Percentiles rank a stretch among this genome's conserved stretches.
Conservation (phyloP, 2,797 vertebrate genomes). For the Perodicticus potto region DNA sequence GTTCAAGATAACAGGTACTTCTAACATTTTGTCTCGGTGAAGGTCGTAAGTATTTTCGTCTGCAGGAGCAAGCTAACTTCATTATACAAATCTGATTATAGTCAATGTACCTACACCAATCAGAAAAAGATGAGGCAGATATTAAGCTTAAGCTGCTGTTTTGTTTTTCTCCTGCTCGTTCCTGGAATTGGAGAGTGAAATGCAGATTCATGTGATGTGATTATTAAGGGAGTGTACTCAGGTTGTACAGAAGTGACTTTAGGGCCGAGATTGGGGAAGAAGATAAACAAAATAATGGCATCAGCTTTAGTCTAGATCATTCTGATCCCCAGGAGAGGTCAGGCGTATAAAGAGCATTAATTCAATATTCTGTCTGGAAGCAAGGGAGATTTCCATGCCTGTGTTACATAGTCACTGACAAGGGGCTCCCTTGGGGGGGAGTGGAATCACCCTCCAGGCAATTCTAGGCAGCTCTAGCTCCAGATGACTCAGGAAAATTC, state of each 20-base stretch:
- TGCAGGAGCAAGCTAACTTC: not conserved
- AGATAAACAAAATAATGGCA: not conserved
- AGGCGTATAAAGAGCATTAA: too few species aligned
- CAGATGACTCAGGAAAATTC: not conserved
- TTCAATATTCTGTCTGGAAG: too few species aligned
- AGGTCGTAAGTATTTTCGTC: not conserved
- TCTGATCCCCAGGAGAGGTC: not conserved
- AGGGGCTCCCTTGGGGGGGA: too few species aligned
- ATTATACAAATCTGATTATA: not conserved
- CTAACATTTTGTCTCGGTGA: not conserved
- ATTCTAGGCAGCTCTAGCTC: not conserved
- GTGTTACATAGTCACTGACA: not conserved
- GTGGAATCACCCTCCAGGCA: not conserved
- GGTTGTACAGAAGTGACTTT: not conserved
- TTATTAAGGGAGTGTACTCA: not conserved
- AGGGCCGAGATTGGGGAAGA: rapidly evolving
- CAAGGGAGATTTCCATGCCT: not conserved
- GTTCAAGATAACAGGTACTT: not conserved
- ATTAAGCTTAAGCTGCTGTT: not conserved
- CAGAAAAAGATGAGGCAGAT: not conserved
- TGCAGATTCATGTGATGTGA: too few species aligned
- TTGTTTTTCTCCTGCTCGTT: not conserved
- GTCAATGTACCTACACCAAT: not conserved
- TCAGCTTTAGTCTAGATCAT: not conserved
- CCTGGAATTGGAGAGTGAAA: not conserved